phyloP scores from a whole-genome alignment of 1,140 invertebrate genomes.

The Leguminivora glycinivorella region DNA sequence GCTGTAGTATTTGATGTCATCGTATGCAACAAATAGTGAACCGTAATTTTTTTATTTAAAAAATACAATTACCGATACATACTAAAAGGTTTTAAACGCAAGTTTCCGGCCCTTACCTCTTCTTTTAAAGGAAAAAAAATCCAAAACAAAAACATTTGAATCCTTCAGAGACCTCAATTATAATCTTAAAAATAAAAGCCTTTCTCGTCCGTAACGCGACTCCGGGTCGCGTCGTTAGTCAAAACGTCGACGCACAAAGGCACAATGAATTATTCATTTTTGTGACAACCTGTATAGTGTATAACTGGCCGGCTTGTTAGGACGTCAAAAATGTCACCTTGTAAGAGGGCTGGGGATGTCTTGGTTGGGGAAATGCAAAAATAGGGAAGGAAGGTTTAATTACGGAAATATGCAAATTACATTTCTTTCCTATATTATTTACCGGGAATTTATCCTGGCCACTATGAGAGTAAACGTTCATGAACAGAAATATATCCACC shows the following conservation, averaged over 20 bases:
- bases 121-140: too few species aligned
- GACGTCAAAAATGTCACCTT: neutral
- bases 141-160: neutral
- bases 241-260: conserved; percentile 11
- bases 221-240: neutral
- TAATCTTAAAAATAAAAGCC: neutral
- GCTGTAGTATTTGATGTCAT: too few species aligned
- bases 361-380: neutral
- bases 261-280: conserved; percentile 2
- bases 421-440: neutral
- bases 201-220: neutral
- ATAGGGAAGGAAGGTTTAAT: neutral
- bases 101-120: too few species aligned
- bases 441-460: too few species aligned
- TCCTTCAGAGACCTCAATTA: neutral
- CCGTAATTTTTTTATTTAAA: too few species aligned
- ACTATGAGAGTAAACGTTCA: too few species aligned
- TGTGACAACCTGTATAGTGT: conserved; percentile 6
- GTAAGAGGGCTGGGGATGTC: neutral
- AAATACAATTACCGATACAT: too few species aligned
- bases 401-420: neutral
- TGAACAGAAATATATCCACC: too few species aligned
- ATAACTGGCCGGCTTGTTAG: conserved; percentile 1
- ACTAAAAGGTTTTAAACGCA: too few species aligned
- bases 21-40: too few species aligned